Evolutionary conservation across 2,113 vertebrate species (phyloP).

Genomic region (Toxotes jaculatrix): DNA sequence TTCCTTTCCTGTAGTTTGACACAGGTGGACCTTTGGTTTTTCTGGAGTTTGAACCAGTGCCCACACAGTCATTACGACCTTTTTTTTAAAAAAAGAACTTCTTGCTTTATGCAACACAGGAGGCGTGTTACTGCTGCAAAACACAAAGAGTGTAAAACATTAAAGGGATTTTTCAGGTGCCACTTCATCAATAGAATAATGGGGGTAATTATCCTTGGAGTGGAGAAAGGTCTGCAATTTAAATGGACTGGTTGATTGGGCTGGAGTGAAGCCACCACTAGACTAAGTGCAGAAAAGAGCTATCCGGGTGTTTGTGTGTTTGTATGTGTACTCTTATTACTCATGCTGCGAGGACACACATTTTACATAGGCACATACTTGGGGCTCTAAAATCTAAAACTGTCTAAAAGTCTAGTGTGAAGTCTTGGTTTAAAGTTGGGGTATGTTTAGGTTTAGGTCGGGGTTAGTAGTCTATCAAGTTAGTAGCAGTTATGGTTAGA

Average conservation of each 20-base stretch:
- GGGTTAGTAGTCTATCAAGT: not conserved
- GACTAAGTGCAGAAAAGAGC: slow-evolving; percentile 29
- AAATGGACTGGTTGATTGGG: slow-evolving; percentile 61
- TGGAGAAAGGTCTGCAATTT: slow-evolving; percentile 68
- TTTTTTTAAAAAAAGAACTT: slow-evolving; percentile 43
- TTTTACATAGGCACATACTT: not conserved
- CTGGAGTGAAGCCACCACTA: slow-evolving; percentile 50
- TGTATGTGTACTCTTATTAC: not conserved
- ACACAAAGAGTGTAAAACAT: slow-evolving; percentile 72
- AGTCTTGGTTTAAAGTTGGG: not conserved
- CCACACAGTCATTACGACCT: slow-evolving; percentile 43
- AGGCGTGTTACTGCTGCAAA: slow-evolving; percentile 35
- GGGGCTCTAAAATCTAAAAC: not conserved
- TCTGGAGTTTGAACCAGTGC: slow-evolving; percentile 31
- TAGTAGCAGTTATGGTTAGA: not conserved
- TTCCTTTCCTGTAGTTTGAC: slow-evolving; percentile 8
- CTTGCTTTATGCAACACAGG: slow-evolving; percentile 39
- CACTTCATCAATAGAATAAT: slow-evolving; percentile 75
- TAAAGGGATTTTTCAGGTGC: slow-evolving; percentile 77
- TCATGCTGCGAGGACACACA: not conserved
- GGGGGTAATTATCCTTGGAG: slow-evolving; percentile 74
- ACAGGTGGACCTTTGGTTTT: slow-evolving; percentile 32
- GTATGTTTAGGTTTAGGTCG: not conserved
- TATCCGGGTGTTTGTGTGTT: slow-evolving; percentile 11
- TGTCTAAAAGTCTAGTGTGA: not conserved